A percentile compares a stretch with the other conserved stretches of the same genome.
Evolutionary conservation across 2,888 invertebrate species (phyloP).

Genomic region (Leucoma salicis): DNA sequence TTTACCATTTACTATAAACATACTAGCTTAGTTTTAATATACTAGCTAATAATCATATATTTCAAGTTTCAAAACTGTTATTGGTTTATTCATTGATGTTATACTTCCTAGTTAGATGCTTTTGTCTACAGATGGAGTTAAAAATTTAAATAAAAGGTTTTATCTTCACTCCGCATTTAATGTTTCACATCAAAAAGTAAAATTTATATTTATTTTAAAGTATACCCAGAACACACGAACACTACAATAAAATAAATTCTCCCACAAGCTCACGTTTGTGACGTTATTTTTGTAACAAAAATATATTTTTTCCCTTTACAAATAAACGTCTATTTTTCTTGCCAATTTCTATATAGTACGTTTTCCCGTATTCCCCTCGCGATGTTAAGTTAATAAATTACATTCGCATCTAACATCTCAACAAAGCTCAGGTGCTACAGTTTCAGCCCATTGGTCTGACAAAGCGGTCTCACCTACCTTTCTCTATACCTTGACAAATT

Average conservation of each 20-base stretch:
- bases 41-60: too few relatives aligned
- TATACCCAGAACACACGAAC: background rate
- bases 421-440: slow-evolving; percentile 58
- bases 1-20: too few relatives aligned
- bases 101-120: too few relatives aligned
- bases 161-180: too few relatives aligned
- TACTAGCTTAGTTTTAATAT: too few relatives aligned
- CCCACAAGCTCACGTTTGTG: slow-evolving; percentile 13
- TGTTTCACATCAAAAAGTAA: too few relatives aligned
- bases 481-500: slow-evolving; percentile 31
- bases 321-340: slow-evolving; percentile 30
- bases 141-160: too few relatives aligned
- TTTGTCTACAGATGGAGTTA: too few relatives aligned
- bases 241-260: background rate
- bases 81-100: too few relatives aligned
- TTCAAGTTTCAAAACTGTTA: too few relatives aligned
- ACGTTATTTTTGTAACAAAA: slow-evolving; percentile 16
- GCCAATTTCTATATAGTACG: slow-evolving; percentile 34
- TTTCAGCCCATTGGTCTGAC: slow-evolving; percentile 54
- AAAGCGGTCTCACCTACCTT: slow-evolving; percentile 37
- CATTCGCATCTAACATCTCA: slow-evolving; percentile 45
- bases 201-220: background rate
- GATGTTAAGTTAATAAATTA: slow-evolving; percentile 53
- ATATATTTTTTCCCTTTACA: slow-evolving; percentile 21
- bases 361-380: slow-evolving; percentile 25